These are phyloP conservation scores for Syndactyla subalaris DNA, from an alignment of 2,797 vertebrate species.

Conservation along the genomic window DNA sequence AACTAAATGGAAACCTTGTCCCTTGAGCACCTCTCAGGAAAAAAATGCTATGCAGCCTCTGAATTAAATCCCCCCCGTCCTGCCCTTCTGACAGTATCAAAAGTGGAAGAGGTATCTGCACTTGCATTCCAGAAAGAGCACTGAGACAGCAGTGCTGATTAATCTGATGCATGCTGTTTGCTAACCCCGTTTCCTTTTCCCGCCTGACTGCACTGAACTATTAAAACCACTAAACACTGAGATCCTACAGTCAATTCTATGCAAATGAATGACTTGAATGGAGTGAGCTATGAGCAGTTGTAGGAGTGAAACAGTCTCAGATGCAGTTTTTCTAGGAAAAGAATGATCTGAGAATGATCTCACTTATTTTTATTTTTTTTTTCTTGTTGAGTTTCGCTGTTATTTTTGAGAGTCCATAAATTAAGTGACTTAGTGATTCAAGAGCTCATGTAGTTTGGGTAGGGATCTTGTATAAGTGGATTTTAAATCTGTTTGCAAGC, in stretches of 20 bases:
- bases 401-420: background rate
- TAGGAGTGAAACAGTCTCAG: background rate
- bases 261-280: background rate
- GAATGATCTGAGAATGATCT: background rate
- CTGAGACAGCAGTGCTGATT: background rate
- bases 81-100: background rate
- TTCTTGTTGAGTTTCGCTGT: background rate
- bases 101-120: background rate
- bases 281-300: background rate
- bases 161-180: background rate
- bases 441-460: background rate
- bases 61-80: background rate
- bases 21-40: background rate
- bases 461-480: background rate
- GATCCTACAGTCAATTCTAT: background rate
- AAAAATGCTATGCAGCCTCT: background rate
- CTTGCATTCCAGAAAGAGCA: background rate
- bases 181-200: background rate
- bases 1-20: background rate
- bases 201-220: background rate
- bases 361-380: background rate
- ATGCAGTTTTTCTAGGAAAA: background rate
- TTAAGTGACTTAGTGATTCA: background rate
- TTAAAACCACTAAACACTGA: background rate
- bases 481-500: slow-evolving; percentile 21